phyloP scores from a whole-genome alignment of 92 coral and sea anemone species.

The Porites cylindrica region DNA sequence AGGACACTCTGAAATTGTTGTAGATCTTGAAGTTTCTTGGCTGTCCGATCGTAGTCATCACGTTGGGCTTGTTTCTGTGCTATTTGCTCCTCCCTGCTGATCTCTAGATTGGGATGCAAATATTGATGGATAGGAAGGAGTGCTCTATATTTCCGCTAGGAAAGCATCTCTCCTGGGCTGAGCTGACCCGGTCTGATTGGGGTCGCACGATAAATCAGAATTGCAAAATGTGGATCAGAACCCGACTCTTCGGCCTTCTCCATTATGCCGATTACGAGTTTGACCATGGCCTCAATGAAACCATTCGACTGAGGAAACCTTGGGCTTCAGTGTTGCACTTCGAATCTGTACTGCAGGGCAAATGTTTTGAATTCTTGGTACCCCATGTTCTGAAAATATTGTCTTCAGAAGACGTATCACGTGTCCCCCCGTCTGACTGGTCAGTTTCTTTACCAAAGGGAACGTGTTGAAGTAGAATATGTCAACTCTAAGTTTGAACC shows the following conservation, averaged over 20 bases:
- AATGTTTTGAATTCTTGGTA: neutral
- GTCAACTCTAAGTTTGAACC: slow-evolving; percentile 6
- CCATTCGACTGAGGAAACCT: too few species aligned
- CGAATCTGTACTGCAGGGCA: too few species aligned
- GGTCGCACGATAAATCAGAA: neutral
- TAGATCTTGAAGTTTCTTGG: neutral
- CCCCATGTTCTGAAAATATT: slow-evolving; percentile 14
- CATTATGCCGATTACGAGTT: neutral
- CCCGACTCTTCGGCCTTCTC: slow-evolving; percentile 15
- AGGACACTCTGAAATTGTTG: neutral
- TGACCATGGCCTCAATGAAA: neutral
- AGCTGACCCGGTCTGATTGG: slow-evolving; percentile 13
- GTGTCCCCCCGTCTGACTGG: neutral
- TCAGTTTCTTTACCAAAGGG: neutral
- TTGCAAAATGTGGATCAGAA: neutral
- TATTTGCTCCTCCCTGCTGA: slow-evolving; percentile 3
- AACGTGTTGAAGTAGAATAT: slow-evolving; percentile 10
- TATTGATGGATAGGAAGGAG: slow-evolving; percentile 7
- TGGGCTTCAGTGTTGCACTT: too few species aligned
- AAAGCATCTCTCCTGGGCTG: neutral
- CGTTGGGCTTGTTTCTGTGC: neutral
- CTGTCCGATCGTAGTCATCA: neutral
- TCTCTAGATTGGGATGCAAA: neutral
- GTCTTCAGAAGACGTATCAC: slow-evolving; percentile 15
- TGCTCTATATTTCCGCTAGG: slow-evolving; percentile 8